Evolutionary conservation across 2,113 vertebrate species (phyloP).

Genomic region (Microcebus jonahi): DNA sequence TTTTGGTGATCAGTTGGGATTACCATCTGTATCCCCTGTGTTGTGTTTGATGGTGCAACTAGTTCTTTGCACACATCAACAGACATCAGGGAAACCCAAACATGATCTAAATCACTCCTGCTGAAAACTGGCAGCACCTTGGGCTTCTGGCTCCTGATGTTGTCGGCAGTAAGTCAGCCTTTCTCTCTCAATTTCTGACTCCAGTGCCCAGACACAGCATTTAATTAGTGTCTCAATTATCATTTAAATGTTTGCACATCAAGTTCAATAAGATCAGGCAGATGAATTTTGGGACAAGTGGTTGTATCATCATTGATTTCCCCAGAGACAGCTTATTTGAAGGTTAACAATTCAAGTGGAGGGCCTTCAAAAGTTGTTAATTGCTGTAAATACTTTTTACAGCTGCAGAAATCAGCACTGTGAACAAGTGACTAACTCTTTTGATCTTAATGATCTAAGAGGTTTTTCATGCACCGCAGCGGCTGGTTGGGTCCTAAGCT

Average conservation of each 20-base stretch:
- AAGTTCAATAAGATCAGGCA: slow-evolving; percentile 81
- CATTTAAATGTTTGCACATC: slow-evolving; percentile 83
- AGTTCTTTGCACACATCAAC: background rate
- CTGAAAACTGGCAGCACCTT: background rate
- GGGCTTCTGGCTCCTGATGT: background rate
- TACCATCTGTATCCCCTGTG: background rate
- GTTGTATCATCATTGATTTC: slow-evolving; percentile 74
- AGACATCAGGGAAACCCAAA: background rate
- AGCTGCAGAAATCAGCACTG: slow-evolving; percentile 61
- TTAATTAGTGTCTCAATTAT: slow-evolving; percentile 84
- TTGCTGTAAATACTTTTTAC: slow-evolving; percentile 77
- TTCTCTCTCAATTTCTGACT: slow-evolving; percentile 68
- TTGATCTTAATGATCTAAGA: slow-evolving; percentile 78
- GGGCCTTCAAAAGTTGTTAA: slow-evolving; percentile 73
- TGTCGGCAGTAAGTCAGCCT: slow-evolving; percentile 55
- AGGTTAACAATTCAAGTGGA: slow-evolving; percentile 81
- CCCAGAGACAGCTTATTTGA: slow-evolving; percentile 77
- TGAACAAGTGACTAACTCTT: slow-evolving; percentile 72
- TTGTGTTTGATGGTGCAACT: background rate
- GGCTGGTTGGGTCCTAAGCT: slow-evolving; percentile 68
- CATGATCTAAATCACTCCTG: background rate
- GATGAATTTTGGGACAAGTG: slow-evolving; percentile 82
- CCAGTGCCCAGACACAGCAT: slow-evolving; percentile 61
- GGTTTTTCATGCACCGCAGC: slow-evolving; percentile 70
- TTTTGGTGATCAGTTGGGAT: background rate